These are phyloP conservation scores for Syrmaticus mikado DNA, from an alignment of 2,113 vertebrate genomes.

Conservation along the genomic window DNA sequence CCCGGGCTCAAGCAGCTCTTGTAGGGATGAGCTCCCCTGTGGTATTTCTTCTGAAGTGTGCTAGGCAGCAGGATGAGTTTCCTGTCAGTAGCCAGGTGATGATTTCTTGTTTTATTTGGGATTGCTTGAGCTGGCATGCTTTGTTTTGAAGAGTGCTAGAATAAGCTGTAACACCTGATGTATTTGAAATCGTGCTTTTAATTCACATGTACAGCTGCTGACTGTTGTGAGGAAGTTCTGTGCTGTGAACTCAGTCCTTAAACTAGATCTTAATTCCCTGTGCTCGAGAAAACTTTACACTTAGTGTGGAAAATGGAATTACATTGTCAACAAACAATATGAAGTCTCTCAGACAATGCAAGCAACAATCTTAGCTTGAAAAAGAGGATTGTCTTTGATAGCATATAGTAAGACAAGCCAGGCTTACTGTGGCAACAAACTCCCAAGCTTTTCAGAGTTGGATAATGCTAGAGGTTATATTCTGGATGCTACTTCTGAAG, in stretches of 20 bases:
- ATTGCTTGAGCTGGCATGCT: neutral
- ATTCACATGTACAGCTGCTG: neutral
- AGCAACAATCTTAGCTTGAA: neutral
- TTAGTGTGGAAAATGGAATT: neutral
- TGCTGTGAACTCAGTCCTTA: neutral
- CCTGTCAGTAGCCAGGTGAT: neutral
- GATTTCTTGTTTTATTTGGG: neutral
- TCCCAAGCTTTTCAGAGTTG: neutral
- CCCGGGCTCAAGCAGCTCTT: neutral
- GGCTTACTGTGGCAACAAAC: neutral
- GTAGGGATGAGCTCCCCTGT: neutral
- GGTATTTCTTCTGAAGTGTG: neutral
- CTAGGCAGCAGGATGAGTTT: neutral
- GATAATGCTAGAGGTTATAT: neutral
- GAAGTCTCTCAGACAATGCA: neutral
- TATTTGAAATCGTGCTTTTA: neutral
- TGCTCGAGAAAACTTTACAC: neutral
- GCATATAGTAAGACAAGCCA: neutral
- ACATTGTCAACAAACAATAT: neutral
- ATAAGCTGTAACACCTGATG: neutral
- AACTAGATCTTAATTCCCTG: neutral
- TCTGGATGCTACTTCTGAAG: neutral
- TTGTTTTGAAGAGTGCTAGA: neutral
- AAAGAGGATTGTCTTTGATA: neutral
- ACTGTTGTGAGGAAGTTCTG: neutral